Evolutionary conservation across 1,140 invertebrate genomes (phyloP).

Genomic region (Bombus polaris): DNA sequence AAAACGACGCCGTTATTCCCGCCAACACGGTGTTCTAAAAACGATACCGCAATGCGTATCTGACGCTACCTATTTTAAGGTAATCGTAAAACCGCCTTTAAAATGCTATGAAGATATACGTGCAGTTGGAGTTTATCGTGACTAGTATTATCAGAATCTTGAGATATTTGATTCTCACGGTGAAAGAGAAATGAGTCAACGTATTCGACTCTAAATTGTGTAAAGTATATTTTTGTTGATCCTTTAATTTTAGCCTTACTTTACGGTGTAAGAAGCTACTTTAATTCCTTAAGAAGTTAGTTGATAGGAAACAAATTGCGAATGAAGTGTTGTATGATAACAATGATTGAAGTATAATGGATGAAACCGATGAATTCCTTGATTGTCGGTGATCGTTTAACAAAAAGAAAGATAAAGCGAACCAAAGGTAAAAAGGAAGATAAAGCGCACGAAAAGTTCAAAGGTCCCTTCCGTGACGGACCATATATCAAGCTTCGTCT

Average conservation of each 20-base stretch:
- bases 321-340: not conserved
- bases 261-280: no score
- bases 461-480: not conserved
- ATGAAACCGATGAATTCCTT: not conserved
- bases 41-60: slow-evolving; percentile 27
- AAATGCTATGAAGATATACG: not conserved
- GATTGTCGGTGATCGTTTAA: not conserved
- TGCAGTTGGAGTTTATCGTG: not conserved
- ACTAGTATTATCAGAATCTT: not conserved
- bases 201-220: not conserved
- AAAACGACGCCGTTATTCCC: not conserved
- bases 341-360: not conserved
- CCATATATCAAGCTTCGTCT: not conserved
- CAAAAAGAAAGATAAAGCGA: not conserved
- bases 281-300: no score
- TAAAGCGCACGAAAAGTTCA: not conserved
- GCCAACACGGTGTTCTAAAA: not conserved
- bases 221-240: no score
- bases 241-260: no score
- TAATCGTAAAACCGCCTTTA: not conserved
- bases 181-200: not conserved
- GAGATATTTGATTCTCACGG: not conserved
- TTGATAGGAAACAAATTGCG: not conserved
- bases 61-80: not conserved
- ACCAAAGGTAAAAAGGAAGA: not conserved